Conservation (phyloP, 2,113 vertebrate species). For the Lynx canadensis region DNA sequence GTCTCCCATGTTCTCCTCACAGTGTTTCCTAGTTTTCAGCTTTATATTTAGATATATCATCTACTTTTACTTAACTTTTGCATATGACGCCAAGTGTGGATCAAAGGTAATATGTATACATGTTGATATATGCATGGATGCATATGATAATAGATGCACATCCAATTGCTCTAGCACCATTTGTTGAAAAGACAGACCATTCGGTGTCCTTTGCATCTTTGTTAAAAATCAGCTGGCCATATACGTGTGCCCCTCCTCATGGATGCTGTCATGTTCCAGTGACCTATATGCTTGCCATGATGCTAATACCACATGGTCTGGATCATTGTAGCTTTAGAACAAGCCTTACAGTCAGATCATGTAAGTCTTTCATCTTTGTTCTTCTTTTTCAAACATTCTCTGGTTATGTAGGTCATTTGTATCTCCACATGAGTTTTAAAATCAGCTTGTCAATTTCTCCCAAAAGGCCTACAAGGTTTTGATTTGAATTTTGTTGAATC, state of each 20-base stretch:
- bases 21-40: not conserved
- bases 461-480: not conserved
- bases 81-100: not conserved
- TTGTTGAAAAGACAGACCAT: not conserved
- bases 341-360: not conserved
- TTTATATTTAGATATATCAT: not conserved
- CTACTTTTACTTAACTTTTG: not conserved
- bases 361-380: not conserved
- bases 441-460: not conserved
- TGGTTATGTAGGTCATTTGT: not conserved
- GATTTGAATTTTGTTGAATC: not conserved
- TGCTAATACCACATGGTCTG: not conserved
- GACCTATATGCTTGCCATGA: too few relatives aligned
- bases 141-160: not conserved
- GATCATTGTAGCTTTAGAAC: not conserved
- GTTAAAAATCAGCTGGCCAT: not conserved
- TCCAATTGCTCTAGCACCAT: not conserved
- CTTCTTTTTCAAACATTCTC: not conserved
- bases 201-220: not conserved
- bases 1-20: not conserved
- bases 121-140: too few relatives aligned
- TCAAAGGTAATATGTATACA: not conserved
- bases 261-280: not conserved
- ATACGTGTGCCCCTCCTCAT: not conserved
- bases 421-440: not conserved